Evolutionary conservation across 2,888 invertebrate genomes (phyloP).

Genomic region (Mellilla xanthometata): DNA sequence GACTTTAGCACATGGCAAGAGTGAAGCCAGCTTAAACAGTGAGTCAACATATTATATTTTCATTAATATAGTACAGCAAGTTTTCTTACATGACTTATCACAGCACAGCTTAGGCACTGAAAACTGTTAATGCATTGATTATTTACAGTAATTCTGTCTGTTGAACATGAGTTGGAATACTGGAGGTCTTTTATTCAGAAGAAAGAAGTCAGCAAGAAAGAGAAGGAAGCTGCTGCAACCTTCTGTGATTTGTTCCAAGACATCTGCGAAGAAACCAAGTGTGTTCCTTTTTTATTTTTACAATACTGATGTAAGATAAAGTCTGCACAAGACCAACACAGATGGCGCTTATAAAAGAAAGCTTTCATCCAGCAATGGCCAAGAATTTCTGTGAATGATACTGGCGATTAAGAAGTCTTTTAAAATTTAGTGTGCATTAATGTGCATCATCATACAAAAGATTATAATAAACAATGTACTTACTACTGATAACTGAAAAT

Average conservation of each 20-base stretch:
- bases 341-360: no score
- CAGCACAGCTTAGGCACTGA: neutral
- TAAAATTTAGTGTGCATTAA: no score
- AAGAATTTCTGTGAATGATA: no score
- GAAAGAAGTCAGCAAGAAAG: constrained; percentile 73
- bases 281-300: constrained; percentile 15
- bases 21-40: constrained; percentile 60
- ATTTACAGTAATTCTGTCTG: constrained; percentile 84
- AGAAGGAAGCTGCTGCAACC: constrained; percentile 80
- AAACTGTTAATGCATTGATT: constrained; percentile 7
- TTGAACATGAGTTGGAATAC: constrained; percentile 88
- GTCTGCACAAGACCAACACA: no score
- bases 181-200: constrained; percentile 84
- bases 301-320: no score
- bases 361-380: no score
- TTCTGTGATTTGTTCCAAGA: constrained; percentile 84
- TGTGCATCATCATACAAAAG: no score
- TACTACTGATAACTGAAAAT: no score
- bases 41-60: constrained; percentile 19
- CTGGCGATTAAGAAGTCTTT: no score
- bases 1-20: constrained; percentile 65
- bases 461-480: no score
- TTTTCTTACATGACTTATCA: neutral
- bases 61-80: neutral
- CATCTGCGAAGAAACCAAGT: constrained; percentile 84